phyloP scores from a whole-genome alignment of 1,140 invertebrate species.

The Drosophila pachea region DNA sequence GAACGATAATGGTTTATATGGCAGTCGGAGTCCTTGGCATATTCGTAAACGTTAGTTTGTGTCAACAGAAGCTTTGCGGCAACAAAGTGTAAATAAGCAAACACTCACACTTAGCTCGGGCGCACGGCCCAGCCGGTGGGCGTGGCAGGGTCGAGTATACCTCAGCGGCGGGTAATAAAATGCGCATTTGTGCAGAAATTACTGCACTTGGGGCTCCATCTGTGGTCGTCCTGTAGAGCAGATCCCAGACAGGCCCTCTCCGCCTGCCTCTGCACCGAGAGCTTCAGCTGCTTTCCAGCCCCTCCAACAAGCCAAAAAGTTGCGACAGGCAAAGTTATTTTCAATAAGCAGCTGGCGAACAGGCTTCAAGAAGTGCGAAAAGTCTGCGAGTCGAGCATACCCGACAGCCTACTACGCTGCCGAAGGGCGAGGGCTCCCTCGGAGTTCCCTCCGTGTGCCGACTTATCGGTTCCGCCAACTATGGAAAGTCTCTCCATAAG shows the following conservation, averaged over 20 bases:
- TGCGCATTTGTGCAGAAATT: constrained; percentile 74
- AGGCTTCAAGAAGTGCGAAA: constrained; percentile 13
- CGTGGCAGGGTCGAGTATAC: constrained; percentile 24
- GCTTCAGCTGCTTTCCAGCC: constrained; percentile 21
- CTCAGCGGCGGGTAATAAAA: constrained; percentile 70
- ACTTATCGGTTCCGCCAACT: too few species aligned
- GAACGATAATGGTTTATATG: constrained; percentile 41
- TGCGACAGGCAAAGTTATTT: constrained; percentile 56
- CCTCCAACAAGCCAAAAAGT: constrained; percentile 46
- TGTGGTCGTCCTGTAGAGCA: constrained; percentile 17
- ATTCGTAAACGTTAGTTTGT: constrained; percentile 43
- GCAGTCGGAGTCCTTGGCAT: constrained; percentile 34
- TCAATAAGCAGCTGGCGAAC: constrained; percentile 57
- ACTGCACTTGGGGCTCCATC: constrained; percentile 48
- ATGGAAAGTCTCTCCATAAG: too few species aligned
- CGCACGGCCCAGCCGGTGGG: background rate
- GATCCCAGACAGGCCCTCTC: background rate
- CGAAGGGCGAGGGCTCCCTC: too few species aligned
- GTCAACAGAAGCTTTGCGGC: constrained; percentile 48
- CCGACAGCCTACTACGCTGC: background rate
- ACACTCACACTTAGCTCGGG: constrained; percentile 37
- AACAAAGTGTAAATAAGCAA: constrained; percentile 72
- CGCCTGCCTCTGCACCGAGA: constrained; percentile 12
- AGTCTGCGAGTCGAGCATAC: background rate
- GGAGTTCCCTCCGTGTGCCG: too few species aligned